Evolutionary conservation across 2,113 vertebrate genomes (phyloP), one percentile per base, ranked within the genome.

Genomic region (Nothocercus nigrocapillus): DNA sequence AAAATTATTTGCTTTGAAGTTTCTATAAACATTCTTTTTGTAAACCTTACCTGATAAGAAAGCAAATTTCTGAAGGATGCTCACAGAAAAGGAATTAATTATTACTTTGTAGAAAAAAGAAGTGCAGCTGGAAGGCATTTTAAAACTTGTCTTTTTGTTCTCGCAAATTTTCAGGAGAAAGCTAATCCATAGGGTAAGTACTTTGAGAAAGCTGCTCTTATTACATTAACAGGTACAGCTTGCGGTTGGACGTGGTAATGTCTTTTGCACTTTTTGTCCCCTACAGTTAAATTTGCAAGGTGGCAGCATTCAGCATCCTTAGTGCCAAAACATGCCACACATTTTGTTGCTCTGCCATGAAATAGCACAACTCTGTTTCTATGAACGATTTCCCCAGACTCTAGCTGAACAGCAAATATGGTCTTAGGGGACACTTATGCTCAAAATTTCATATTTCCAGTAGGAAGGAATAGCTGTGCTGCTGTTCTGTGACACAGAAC

Each of bases 251-350:
- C 30, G 76, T 0, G 28, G 56, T 68, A 11, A 64, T 1, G 9
- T 47, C 67, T 89, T 89, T 40, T 0, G 0, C 34, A 32, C 17
- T 32, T 58, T 58, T 32, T 58, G 54, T 58, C 28, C 36, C 76
- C 38, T 63, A n/a, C 67, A 30, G 88, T 82, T 82, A 69, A 88
- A 85, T 82, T 76, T 91, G 79, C 5, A 21, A 85, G 38, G 82
- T 77, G 95, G 18, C 0, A 0, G 63, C 0, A 1, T 81, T 96
- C 70, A 27, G 90, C 67, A n/a, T 47, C 36, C 67, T 82, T 8
- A 1, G 3, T 92, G 90, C 90, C 82, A 68, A 74, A 92, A 59
- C 4, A 49, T 40, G 9, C 20, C 2, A 4, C 7, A 54, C 3
- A 3, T 44, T 85, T 87, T 16, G 2, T 64, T 16, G 0, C 7